Percentiles rank a stretch among this genome's conserved stretches.
Evolutionary conservation across 2,888 invertebrate species (phyloP).

Genomic region (Hanleya hanleyi): DNA sequence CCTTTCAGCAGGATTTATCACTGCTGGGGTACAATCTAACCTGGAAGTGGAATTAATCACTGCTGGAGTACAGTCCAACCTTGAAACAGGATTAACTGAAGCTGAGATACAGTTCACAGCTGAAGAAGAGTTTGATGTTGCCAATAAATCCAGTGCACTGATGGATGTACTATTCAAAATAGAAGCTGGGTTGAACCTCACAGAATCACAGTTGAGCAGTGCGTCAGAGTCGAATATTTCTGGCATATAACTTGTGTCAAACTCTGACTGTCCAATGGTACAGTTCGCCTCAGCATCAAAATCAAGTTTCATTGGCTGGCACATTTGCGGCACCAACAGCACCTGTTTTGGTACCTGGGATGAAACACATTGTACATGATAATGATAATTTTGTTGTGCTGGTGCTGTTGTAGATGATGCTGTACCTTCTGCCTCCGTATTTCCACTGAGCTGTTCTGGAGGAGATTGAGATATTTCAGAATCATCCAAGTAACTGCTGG

Average conservation of each 20-base stretch:
- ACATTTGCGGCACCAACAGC: neutral
- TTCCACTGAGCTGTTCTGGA: neutral
- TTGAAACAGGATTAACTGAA: neutral
- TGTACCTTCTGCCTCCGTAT: neutral
- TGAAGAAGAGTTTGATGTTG: too few relatives aligned
- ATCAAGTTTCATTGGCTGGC: too few relatives aligned
- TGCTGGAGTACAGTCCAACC: neutral
- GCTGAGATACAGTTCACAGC: neutral
- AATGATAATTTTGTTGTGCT: too few relatives aligned
- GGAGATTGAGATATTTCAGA: neutral
- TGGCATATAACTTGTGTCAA: neutral
- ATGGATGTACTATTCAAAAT: neutral
- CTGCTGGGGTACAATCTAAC: neutral
- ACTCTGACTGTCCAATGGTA: neutral
- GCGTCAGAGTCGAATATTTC: too few relatives aligned
- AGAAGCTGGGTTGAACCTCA: neutral
- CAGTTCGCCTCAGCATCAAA: neutral
- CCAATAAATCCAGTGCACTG: neutral
- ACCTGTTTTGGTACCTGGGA: neutral
- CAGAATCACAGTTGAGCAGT: neutral
- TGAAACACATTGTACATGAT: neutral
- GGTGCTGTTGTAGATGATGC: too few relatives aligned
- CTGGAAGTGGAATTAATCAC: neutral
- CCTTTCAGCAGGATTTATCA: neutral
- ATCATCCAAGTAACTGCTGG: slow-evolving; percentile 9